Evolutionary conservation across 1,140 invertebrate species (phyloP).

Genomic region (Drosophila rufa): DNA sequence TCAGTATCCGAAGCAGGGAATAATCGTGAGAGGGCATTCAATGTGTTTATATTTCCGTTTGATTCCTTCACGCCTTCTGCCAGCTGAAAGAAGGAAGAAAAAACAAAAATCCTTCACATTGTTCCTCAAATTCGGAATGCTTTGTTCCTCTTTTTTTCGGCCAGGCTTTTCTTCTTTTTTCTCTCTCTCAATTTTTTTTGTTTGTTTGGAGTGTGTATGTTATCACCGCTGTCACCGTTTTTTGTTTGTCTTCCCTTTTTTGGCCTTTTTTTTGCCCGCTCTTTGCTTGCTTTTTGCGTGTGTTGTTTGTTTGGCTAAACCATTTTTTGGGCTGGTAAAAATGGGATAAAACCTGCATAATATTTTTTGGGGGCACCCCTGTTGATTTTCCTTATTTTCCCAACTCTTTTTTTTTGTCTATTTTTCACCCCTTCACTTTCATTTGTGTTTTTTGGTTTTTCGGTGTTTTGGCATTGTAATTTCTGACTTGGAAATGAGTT

Average conservation of each 20-base stretch:
- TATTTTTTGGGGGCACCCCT: constrained; percentile 48
- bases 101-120: constrained; percentile 7
- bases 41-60: constrained; percentile 31
- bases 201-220: constrained; percentile 48
- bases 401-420: background rate
- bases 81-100: too few species aligned
- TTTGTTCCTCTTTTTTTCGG: constrained; percentile 14
- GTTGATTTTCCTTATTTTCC: constrained; percentile 21
- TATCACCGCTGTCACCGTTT: constrained; percentile 75
- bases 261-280: constrained; percentile 20
- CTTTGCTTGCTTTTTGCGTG: constrained; percentile 18
- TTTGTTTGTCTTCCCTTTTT: constrained; percentile 52
- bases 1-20: constrained; percentile 11
- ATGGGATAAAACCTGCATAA: constrained; percentile 61
- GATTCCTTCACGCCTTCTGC: constrained; percentile 15
- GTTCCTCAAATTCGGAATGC: constrained; percentile 24
- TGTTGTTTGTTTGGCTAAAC: constrained; percentile 46
- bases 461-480: constrained; percentile 39
- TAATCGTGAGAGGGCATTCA: constrained; percentile 15
- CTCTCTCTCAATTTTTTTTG: background rate
- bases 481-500: constrained; percentile 75
- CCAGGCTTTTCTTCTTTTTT: background rate
- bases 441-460: background rate
- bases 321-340: constrained; percentile 5
- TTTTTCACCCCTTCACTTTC: constrained; percentile 33